These are phyloP conservation scores for Zosterops lateralis DNA, from an alignment of 2,113 vertebrate genomes.

Conservation along the genomic window DNA sequence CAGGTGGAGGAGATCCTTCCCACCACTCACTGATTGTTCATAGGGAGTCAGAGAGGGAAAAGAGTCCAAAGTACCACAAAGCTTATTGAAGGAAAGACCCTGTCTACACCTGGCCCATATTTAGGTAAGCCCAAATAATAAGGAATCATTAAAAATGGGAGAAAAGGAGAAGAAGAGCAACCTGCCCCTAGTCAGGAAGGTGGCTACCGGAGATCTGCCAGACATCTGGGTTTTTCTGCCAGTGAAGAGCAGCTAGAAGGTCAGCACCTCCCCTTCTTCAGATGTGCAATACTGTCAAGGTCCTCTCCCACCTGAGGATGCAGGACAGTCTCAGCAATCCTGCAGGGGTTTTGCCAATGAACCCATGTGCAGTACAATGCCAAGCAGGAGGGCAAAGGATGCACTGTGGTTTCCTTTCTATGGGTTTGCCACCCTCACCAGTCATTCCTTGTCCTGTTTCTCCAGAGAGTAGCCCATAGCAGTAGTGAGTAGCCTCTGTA, in stretches of 20 bases:
- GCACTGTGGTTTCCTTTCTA: accelerated
- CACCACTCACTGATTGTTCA: background rate
- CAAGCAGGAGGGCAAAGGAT: background rate
- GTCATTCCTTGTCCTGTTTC: background rate
- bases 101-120: background rate
- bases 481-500: background rate
- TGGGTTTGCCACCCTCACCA: background rate
- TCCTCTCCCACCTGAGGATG: background rate
- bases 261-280: background rate
- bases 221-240: background rate
- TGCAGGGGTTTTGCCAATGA: accelerated
- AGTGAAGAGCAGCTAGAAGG: background rate
- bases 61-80: background rate
- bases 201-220: background rate
- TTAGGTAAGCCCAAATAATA: background rate
- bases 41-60: background rate
- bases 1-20: background rate
- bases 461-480: background rate
- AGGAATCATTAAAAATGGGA: background rate
- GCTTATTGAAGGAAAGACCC: background rate
- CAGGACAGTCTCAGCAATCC: background rate
- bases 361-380: accelerated
- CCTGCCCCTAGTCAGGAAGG: background rate
- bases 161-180: background rate
- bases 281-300: background rate